phyloP scores from a whole-genome alignment of 2,888 invertebrate genomes.

The Trichopoda pennipes region DNA sequence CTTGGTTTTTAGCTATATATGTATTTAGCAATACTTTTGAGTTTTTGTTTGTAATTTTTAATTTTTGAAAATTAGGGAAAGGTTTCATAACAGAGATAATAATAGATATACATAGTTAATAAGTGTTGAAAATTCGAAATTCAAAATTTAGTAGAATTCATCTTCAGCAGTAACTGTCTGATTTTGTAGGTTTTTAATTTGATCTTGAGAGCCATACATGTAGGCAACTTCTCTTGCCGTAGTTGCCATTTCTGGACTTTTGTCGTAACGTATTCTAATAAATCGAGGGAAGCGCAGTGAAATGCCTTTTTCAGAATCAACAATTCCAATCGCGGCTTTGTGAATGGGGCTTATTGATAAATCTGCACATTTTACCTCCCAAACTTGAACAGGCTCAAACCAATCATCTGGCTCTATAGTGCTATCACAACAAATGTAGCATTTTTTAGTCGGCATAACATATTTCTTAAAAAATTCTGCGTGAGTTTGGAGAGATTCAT shows the following conservation, averaged over 20 bases:
- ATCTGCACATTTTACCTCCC: constrained; percentile 99
- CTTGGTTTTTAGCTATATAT: too few species aligned
- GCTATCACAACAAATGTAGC: constrained; percentile 90
- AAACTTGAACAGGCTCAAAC: constrained; percentile 93
- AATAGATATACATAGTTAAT: too few species aligned
- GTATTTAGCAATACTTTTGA: too few species aligned
- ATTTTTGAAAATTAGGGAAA: too few species aligned
- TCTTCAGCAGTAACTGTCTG: constrained; percentile 72
- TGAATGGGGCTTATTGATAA: constrained; percentile 97
- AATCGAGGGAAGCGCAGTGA: constrained; percentile 97
- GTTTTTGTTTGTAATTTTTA: too few species aligned
- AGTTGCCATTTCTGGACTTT: constrained; percentile 95
- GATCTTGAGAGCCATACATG: constrained; percentile 95
- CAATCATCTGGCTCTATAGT: constrained; percentile 91
- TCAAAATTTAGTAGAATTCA: constrained; percentile 77
- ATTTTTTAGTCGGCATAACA: constrained; percentile 87
- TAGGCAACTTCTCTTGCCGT: constrained; percentile 92
- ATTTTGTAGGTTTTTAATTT: constrained; percentile 87
- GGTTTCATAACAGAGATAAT: too few species aligned
- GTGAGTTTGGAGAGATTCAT: constrained; percentile 91
- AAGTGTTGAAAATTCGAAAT: too few species aligned
- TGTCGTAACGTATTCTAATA: constrained; percentile 94
- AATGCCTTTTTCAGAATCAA: constrained; percentile 94
- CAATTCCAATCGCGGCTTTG: constrained; percentile 92
- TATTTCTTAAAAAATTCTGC: constrained; percentile 88